Evolutionary conservation across 92 coral and sea anemone genomes (phyloP).

Genomic region (Porites evermanni): DNA sequence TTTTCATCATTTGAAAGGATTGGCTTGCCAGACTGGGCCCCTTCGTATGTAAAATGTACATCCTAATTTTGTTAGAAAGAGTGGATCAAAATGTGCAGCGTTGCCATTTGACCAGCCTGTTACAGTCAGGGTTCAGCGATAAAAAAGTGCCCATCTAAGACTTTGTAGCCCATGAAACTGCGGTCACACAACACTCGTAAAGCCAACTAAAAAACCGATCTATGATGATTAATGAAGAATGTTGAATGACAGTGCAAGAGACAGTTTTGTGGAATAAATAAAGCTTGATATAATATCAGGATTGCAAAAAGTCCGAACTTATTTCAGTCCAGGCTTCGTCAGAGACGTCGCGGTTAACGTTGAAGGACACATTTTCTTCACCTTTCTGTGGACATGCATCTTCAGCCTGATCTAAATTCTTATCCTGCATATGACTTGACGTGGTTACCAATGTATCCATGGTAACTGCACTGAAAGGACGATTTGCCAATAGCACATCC

Average conservation of each 20-base stretch:
- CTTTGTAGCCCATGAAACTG: neutral
- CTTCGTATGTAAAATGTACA: too few relatives aligned
- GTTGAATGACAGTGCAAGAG: neutral
- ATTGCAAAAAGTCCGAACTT: neutral
- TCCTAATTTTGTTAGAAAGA: too few relatives aligned
- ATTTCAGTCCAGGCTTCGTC: neutral
- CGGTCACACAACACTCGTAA: neutral
- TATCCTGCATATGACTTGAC: neutral
- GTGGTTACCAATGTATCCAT: slow-evolving; percentile 8
- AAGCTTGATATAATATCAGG: neutral
- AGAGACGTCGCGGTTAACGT: neutral
- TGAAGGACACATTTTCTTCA: neutral
- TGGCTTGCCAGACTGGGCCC: too few relatives aligned
- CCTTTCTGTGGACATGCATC: neutral
- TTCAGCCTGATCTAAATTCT: neutral
- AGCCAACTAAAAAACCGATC: too few relatives aligned
- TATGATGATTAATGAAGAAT: neutral
- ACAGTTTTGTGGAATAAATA: neutral
- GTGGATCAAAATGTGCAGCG: too few relatives aligned
- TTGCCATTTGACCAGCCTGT: too few relatives aligned
- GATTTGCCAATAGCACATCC: slow-evolving; percentile 22
- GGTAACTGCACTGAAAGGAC: slow-evolving; percentile 42
- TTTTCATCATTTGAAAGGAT: too few relatives aligned
- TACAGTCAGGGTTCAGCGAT: too few relatives aligned
- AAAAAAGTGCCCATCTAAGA: too few relatives aligned